Base-by-base conservation (phyloP, 2,113 vertebrate genomes). In the Daphoenositta chrysoptera region DNA sequence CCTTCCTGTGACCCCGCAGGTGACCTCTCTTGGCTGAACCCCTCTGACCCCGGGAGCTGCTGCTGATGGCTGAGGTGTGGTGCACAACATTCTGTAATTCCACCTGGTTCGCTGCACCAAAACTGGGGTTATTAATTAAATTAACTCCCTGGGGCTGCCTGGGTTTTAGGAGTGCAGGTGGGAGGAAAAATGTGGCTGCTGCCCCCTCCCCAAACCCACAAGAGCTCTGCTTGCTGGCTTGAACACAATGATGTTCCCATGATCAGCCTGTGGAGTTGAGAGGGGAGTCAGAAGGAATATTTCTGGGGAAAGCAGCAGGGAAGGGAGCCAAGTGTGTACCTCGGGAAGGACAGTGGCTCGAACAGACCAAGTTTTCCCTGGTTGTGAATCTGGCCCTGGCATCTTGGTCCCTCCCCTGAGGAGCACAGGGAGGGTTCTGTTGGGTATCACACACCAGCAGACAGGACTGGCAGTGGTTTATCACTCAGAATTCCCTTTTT, bases 361-460 rank as follows among this genome's bases (percentile, higher is more conserved):
- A 27, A 19, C 2, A 33, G 33, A 16, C 3, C 37, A 15, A 13
- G 17, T 8, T 83, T 26, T 28, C 8, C 35, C 44, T 10, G 18
- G 23, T 13, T 28, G 30, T 26, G n/a, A 11, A 30, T 56, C 21
- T 56, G 70, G 37, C 54, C 16, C 68, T 76, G 42, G 27, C 22
- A 26, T 13, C 44, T 10, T 15, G 37, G 12, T 45, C 10, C 27
- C 28, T 50, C 10, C 39, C 22, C 33, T 27, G 15, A 84, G 72
- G 37, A 79, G 24, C 1, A 61, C 40, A 45, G 72, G 48, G 35
- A 76, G 21, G 21, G 9, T 8, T 69, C 39, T 60, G 31, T 5
- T 39, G 17, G 0, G 7, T 19, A 50, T 27, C 1, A 2, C 20
- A 13, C 24, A 4, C 11, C n/a, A 61, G 26, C 21, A 68, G 13